These are phyloP conservation scores for Dryobotodes eremita DNA, from an alignment of 2,888 invertebrate genomes.

Conservation along the genomic window DNA sequence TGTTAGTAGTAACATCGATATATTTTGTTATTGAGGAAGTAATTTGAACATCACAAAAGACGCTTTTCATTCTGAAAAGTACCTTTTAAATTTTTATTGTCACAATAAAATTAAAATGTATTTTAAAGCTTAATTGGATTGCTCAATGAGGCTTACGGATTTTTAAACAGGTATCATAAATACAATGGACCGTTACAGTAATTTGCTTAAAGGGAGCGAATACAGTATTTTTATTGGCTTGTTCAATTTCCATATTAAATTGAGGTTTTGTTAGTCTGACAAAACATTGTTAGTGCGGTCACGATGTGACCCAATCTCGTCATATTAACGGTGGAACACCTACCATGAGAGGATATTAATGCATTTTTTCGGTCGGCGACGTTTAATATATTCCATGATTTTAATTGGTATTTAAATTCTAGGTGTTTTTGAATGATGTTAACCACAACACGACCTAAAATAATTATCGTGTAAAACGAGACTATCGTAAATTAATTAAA, in stretches of 20 bases:
- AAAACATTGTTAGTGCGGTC: constrained; percentile 70
- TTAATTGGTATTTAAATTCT: neutral
- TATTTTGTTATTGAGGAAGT: constrained; percentile 56
- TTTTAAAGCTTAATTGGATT: constrained; percentile 72
- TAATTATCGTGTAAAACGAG: too few species aligned
- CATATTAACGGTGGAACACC: constrained; percentile 33
- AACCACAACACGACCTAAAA: neutral
- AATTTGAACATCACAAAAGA: constrained; percentile 62
- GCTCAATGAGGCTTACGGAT: constrained; percentile 74
- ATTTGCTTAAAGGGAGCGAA: constrained; percentile 73
- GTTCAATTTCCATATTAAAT: constrained; percentile 78
- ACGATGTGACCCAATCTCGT: constrained; percentile 65
- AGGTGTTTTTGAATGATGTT: constrained; percentile 3
- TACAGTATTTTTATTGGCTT: constrained; percentile 67
- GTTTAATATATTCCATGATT: neutral
- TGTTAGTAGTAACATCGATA: constrained; percentile 41
- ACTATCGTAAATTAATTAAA: neutral
- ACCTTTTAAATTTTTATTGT: constrained; percentile 62
- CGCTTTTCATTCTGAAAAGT: constrained; percentile 52
- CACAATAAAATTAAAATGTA: constrained; percentile 63
- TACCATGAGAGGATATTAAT: constrained; percentile 6
- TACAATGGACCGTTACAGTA: constrained; percentile 70
- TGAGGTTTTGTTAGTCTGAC: constrained; percentile 73
- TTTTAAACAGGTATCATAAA: constrained; percentile 57
- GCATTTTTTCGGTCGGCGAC: constrained; percentile 2